Percentiles rank a stretch among this genome's conserved stretches.
Evolutionary conservation across 2,888 invertebrate species (phyloP).

Genomic region (Brenthis daphne): DNA sequence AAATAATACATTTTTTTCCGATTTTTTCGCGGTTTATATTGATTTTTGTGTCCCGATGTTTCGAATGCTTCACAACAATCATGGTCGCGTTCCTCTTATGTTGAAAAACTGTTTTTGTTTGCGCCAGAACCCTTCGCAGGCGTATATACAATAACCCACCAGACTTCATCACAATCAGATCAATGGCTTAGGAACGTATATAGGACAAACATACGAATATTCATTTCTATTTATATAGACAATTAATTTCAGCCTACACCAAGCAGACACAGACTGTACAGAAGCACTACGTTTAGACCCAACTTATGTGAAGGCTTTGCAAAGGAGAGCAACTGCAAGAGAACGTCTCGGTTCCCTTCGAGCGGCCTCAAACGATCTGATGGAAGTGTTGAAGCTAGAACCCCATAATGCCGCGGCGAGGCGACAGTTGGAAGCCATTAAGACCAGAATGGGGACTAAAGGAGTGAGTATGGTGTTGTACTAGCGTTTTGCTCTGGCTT

Average conservation of each 20-base stretch:
- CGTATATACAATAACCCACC: no score
- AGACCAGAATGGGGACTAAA: conserved; percentile 75
- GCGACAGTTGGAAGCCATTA: conserved; percentile 81
- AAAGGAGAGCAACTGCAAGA: conserved; percentile 89
- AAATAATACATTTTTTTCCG: no score
- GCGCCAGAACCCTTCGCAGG: background rate
- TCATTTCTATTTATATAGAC: background rate
- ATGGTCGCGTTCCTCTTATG: no score
- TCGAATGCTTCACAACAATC: no score
- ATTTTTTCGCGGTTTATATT: no score
- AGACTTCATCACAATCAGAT: background rate
- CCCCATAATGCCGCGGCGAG: conserved; percentile 89
- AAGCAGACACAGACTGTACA: conserved; percentile 91
- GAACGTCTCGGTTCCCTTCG: conserved; percentile 86
- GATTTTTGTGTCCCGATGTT: no score
- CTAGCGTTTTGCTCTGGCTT: no score
- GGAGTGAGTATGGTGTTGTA: conserved; percentile 59
- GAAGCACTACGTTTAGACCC: conserved; percentile 89
- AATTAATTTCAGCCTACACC: conserved; percentile 77
- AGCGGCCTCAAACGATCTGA: conserved; percentile 88
- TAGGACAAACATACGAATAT: no score
- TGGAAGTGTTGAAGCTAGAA: conserved; percentile 87
- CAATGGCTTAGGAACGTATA: no score
- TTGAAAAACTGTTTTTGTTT: no score
- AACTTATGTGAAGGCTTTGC: conserved; percentile 92